Evolutionary conservation across 2,797 vertebrate species (phyloP), one percentile per base, ranked within the genome.

Genomic region (Oreonectes daqikongensis): DNA sequence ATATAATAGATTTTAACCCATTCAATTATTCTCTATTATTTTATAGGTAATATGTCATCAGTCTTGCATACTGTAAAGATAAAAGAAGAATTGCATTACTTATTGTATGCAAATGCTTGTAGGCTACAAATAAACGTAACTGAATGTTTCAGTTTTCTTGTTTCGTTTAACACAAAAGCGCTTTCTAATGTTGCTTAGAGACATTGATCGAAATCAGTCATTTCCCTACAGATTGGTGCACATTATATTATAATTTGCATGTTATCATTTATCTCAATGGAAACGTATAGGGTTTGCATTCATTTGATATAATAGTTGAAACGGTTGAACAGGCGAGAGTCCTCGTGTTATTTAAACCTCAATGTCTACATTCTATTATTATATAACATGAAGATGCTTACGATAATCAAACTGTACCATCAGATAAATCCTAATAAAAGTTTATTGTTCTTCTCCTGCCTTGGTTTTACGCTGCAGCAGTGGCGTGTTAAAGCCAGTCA

Each of bases 261-360:
- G 60, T 70, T 66, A 82, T 81, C 48, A 81, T 85, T 80, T 79
- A 73, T 84, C 78, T 63, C 80, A 57, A 77, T 75, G 75, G 79
- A 70, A 84, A 83, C 77, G 0, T 55, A 80, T 72, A 32, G 77
- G 57, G 66, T 81, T 81, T 79, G 60, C 70, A 83, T 79, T 83
- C 10, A 70, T 81, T 83, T 81, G 24, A 72, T 68, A 46, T 85
- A 85, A 83, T 75, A 26, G 40, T 70, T 42, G 26, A 65, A 69
- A 64, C 65, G 61, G 83, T 81, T 75, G 57, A 82, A 63, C 64
- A 69, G 50, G 61, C 28, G 57, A 73, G 24, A 61, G 72, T 60
- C 35, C 46, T 35, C 2, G 0, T 30, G 53, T 72, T 15, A 11
- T 79, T 76, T 74, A 20, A 79, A 75, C 30, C 40, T 40, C 12